Base-by-base conservation (phyloP, 1,140 invertebrate species). In the Rhynchophorus ferrugineus region DNA sequence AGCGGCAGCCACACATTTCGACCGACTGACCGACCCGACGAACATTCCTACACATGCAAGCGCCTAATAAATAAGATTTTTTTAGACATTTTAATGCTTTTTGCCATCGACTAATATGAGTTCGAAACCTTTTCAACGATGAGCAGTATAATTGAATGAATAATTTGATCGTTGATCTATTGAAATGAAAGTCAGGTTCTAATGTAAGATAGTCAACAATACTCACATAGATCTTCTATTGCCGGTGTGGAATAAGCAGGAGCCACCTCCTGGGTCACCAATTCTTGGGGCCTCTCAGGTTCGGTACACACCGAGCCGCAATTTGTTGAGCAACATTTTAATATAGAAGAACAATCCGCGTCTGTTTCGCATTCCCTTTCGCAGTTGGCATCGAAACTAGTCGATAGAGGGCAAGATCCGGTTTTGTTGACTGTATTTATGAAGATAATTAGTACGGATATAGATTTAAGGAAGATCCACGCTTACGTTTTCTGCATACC, bases 321-420 rank as follows among this genome's bases (percentile, higher is more conserved):
- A 29, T 84, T 87, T 59, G 80, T 84, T 43, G 71, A 71, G 65
- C 91, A 95, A 70, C 91, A 94, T 68, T 94, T 94, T 58, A 77
- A 74, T 5, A 81, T 78, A 18, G 77, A 79, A 3, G 75, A 63
- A 69, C 91, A 95, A 59, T 93, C 87, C 0, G 86, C 84, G 68
- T 95, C 91, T n/a, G 78, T 80, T 41, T 76, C 70, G 66, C 91
- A 94, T 64, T 89, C 82, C 11, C 73, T 69, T 7, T 77, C 76
- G 64, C 89, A 91, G 39, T 71, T 66, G 1, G 54, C 52, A 14
- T 63, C 55, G 13, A 51, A 48, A 48, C 55, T 36, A 67, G 70
- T 42, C 2, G 73, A 68, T 16, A 76, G 65, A 6, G 90, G 89
- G 67, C 90, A 94, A 6, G 69, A 66, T 1, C 91, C 90, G 1